Evolutionary conservation across 92 coral and sea anemone species (phyloP).

Genomic region (Muricea muricata): DNA sequence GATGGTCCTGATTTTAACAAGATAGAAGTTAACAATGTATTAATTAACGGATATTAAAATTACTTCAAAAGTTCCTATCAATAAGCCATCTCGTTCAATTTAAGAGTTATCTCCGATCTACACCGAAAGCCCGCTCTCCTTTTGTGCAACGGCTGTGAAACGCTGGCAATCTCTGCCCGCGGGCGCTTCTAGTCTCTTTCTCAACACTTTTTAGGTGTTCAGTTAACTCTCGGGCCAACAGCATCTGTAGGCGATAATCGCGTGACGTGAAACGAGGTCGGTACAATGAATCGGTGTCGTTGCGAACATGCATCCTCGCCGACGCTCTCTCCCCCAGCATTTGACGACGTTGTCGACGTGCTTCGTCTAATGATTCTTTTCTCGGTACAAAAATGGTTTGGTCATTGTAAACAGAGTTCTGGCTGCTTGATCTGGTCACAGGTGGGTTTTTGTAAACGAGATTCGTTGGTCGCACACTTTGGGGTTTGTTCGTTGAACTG

Average conservation of each 20-base stretch:
- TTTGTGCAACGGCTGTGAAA: constrained; percentile 22
- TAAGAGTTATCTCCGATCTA: no score
- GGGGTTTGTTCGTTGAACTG: neutral
- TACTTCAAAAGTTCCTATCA: no score
- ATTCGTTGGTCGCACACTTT: neutral
- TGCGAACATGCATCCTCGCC: neutral
- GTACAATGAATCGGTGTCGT: neutral
- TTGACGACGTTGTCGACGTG: neutral
- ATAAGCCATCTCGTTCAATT: no score
- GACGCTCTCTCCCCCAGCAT: constrained; percentile 9
- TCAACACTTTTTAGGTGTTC: neutral
- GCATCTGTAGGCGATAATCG: constrained; percentile 1
- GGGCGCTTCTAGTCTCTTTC: neutral
- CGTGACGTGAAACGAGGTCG: constrained; percentile 12
- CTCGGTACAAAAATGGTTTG: neutral
- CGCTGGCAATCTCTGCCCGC: neutral
- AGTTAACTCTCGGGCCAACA: constrained; percentile 11
- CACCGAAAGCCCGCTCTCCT: constrained; percentile 14
- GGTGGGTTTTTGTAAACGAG: neutral
- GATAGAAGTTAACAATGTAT: no score
- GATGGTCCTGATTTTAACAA: no score
- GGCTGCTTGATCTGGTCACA: neutral
- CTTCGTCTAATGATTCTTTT: neutral
- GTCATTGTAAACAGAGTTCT: neutral
- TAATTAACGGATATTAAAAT: no score